Conservation (phyloP, 2,113 vertebrate species). For the Strix aluco region DNA sequence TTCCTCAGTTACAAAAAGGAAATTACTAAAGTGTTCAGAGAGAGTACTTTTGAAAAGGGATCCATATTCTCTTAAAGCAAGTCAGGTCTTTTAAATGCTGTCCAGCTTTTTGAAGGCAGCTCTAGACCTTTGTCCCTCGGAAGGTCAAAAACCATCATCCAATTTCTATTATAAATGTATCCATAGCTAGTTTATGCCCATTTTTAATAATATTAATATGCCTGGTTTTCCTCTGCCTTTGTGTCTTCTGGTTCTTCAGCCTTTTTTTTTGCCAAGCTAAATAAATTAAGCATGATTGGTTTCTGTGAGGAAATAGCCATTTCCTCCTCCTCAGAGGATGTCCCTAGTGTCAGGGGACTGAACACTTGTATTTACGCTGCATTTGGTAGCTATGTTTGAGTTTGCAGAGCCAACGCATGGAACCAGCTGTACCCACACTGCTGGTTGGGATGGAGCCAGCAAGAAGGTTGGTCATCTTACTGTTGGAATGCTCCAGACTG, state of each 20-base stretch:
- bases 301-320: not conserved
- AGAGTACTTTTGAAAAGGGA: not conserved
- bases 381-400: not conserved
- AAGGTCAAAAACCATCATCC: not conserved
- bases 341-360: not conserved
- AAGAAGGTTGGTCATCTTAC: not conserved
- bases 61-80: not conserved
- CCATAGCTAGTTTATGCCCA: not conserved
- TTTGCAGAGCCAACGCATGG: not conserved
- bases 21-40: not conserved
- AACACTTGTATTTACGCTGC: rapidly evolving
- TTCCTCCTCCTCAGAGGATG: not conserved
- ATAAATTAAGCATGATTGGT: not conserved
- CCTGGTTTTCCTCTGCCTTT: not conserved
- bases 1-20: not conserved
- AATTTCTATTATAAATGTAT: not conserved
- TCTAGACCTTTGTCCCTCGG: not conserved
- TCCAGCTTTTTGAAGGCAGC: not conserved
- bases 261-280: not conserved
- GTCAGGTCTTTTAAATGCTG: not conserved
- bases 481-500: not conserved
- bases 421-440: not conserved
- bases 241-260: not conserved
- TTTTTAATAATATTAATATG: not conserved
- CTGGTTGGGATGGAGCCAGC: not conserved